A percentile compares a stretch with the other conserved stretches of the same genome.
Conservation (phyloP, 2,797 vertebrate species). For the Chrysocyon brachyurus region DNA sequence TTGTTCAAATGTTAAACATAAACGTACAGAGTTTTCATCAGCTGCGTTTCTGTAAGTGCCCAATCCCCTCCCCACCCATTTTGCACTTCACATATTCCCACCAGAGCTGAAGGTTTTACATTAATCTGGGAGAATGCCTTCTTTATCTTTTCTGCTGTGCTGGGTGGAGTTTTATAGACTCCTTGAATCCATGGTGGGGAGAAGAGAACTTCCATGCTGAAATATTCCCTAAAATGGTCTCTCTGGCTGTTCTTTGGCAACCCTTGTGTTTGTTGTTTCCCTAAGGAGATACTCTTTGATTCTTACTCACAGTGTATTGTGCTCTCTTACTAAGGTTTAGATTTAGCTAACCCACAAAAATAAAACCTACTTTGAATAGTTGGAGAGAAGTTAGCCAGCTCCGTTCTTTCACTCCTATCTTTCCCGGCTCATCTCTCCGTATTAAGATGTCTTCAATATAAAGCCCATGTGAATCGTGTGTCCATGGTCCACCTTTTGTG, state of each 20-base stretch:
- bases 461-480: not conserved
- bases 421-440: not conserved
- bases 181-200: not conserved
- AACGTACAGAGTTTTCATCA: not conserved
- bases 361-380: not conserved
- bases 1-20: slow-evolving; percentile 56
- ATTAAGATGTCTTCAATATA: not conserved
- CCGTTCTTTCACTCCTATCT: not conserved
- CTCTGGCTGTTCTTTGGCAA: not conserved
- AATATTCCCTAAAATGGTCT: not conserved
- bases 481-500: not conserved
- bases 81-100: not conserved
- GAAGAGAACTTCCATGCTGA: not conserved
- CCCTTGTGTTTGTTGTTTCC: slow-evolving; percentile 23
- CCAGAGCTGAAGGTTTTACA: not conserved
- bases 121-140: slow-evolving; percentile 33
- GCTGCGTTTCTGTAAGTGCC: not conserved
- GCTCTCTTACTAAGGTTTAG: not conserved
- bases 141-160: slow-evolving; percentile 27
- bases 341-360: not conserved
- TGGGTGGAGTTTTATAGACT: not conserved
- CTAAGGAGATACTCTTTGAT: not conserved
- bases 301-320: not conserved
- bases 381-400: not conserved
- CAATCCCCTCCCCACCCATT: not conserved